Percentiles rank a stretch among this genome's conserved stretches.
Evolutionary conservation across 1,140 invertebrate genomes (phyloP).

Genomic region (Ostrea denselamellosa): DNA sequence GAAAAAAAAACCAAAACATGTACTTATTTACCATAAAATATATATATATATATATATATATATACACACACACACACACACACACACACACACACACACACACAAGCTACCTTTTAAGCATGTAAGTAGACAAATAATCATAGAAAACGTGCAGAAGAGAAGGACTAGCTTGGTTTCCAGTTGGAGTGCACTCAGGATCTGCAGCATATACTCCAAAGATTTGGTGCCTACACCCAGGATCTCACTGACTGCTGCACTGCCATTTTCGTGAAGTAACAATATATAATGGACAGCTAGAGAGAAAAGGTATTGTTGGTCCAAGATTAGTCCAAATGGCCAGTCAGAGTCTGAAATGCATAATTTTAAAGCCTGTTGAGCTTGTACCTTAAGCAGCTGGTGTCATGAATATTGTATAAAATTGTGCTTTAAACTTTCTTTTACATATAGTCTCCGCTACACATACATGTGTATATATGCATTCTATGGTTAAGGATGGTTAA

Average conservation of each 20-base stretch:
- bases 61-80: no score
- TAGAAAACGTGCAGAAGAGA: neutral
- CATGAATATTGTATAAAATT: no score
- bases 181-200: neutral
- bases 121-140: neutral
- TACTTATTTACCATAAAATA: no score
- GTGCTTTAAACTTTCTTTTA: no score
- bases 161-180: constrained; percentile 9
- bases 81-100: no score
- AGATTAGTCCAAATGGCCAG: neutral
- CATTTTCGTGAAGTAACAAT: neutral
- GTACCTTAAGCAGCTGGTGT: neutral
- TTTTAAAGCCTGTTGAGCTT: neutral
- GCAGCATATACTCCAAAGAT: neutral
- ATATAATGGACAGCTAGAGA: neutral
- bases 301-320: constrained; percentile 4
- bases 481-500: no score
- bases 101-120: neutral
- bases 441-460: no score
- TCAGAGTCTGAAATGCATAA: neutral
- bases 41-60: no score
- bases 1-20: no score
- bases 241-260: neutral
- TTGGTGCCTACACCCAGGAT: neutral
- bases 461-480: no score